These are phyloP conservation scores for Thryonomys swinderianus DNA, from an alignment of 2,113 vertebrate species.

Conservation along the genomic window DNA sequence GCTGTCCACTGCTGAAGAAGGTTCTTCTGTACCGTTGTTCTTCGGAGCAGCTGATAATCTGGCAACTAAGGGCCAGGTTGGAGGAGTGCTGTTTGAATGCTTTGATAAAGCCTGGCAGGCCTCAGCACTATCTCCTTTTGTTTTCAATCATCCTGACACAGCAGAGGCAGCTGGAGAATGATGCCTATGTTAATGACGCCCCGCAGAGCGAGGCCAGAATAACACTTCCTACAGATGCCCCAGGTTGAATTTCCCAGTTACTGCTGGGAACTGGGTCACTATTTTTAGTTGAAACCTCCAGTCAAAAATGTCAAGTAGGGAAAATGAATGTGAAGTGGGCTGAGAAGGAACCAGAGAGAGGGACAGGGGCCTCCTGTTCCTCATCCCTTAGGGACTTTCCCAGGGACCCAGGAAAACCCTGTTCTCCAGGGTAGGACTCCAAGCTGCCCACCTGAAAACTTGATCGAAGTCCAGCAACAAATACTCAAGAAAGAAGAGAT, in stretches of 20 bases:
- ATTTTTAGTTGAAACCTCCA: constrained; percentile 72
- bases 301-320: constrained; percentile 56
- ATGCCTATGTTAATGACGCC: constrained; percentile 46
- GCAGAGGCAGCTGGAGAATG: constrained; percentile 52
- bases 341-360: neutral
- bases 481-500: neutral
- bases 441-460: neutral
- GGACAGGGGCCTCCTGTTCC: neutral
- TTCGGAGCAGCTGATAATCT: constrained; percentile 48
- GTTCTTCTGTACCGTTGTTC: neutral
- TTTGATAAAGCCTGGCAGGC: constrained; percentile 36
- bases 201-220: constrained; percentile 18
- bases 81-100: constrained; percentile 20
- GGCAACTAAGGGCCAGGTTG: constrained; percentile 27
- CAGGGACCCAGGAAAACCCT: neutral
- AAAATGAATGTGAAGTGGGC: constrained; percentile 47
- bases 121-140: constrained; percentile 55
- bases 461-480: neutral
- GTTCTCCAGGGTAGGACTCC: neutral
- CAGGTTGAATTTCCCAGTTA: constrained; percentile 29
- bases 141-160: constrained; percentile 74
- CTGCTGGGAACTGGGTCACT: constrained; percentile 67
- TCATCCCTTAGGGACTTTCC: neutral
- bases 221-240: constrained; percentile 9
- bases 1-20: neutral